Percentiles rank a stretch among this genome's conserved stretches.
Conservation (phyloP, 2,888 invertebrate genomes). For the Andrena dorsata region DNA sequence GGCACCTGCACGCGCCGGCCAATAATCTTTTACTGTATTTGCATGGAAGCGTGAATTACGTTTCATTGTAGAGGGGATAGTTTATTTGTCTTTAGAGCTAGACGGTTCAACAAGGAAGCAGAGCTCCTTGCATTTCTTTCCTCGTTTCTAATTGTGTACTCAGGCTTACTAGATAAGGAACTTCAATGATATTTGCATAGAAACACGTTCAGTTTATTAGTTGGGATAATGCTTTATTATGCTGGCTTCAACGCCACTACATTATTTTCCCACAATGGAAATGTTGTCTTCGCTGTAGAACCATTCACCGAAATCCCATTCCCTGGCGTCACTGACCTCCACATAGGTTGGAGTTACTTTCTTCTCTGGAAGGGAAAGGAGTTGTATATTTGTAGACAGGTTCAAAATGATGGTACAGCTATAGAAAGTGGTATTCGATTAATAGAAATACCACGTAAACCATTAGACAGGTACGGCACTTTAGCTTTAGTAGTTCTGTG, state of each 20-base stretch:
- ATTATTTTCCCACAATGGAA: conserved; percentile 60
- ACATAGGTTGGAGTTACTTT: conserved; percentile 82
- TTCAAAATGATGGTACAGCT: conserved; percentile 33
- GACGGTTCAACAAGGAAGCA: not conserved
- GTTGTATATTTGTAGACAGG: conserved; percentile 75
- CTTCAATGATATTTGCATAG: not conserved
- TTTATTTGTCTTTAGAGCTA: not conserved
- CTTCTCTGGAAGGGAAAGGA: conserved; percentile 77
- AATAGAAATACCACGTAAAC: conserved; percentile 74
- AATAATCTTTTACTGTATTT: conserved; percentile 29
- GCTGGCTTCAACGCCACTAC: conserved; percentile 75
- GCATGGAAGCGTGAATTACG: conserved; percentile 4
- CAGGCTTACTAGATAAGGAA: too few species aligned
- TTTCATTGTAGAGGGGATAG: not conserved
- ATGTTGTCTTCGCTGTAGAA: conserved; percentile 60
- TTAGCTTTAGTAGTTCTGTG: not conserved
- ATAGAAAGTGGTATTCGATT: conserved; percentile 30
- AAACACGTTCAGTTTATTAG: not conserved
- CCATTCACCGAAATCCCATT: conserved; percentile 72
- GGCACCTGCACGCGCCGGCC: conserved; percentile 65
- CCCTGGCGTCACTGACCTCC: conserved; percentile 73
- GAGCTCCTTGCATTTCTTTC: not conserved
- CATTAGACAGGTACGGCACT: conserved; percentile 66
- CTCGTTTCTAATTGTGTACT: not conserved
- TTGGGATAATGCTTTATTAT: conserved; percentile 63